Base-by-base conservation (phyloP, 2,797 vertebrate genomes). In the Acestrorhynchus altus region DNA sequence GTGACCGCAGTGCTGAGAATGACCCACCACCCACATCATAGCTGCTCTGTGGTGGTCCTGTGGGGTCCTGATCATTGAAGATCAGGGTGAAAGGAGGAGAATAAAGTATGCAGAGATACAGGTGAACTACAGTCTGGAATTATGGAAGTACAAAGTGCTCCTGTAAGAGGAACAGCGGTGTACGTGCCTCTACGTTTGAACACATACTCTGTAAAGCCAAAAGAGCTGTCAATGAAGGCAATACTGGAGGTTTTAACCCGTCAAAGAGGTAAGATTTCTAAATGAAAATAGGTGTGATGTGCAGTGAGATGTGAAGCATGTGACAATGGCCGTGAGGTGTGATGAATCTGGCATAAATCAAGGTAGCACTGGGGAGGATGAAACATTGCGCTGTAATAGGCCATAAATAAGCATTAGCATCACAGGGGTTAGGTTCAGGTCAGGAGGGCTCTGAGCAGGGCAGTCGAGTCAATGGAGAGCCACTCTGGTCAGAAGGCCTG, bases 351-450 rank as follows among this genome's bases (percentile, higher is more conserved):
- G 59, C 47, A 88, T 92, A 89, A 87, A 90, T 93, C 90, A 91
- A 81, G 67, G 59, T 87, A 86, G 78, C 83, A 85, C 81, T 59
- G 67, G 78, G 85, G 83, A 35, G 61, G 75, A 73, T 91, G 88
- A 93, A 90, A 90, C 90, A 83, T 91, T 90, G 89, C 83, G 85
- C 86, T 90, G 88, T 91, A 91, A 92, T 89, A 83, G 85, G 83
- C 88, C 87, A 91, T 93, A 92, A 92, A 93, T 91, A 91, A 87
- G 89, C 84, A 88, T 92, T 92, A 92, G 88, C 89, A 88, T 90
- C 90, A 91, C 87, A 88, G 88, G 90, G 92, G 92, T 92, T 91
- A 90, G 69, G 85, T 85, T 74, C 80, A 77, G 89, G 91, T 91
- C 91, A 89, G 80, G 39, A 83, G 81, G 77, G 80, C 79, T 80